Conservation (phyloP, 2,797 vertebrate species). For the Scomberomorus guttatus region DNA sequence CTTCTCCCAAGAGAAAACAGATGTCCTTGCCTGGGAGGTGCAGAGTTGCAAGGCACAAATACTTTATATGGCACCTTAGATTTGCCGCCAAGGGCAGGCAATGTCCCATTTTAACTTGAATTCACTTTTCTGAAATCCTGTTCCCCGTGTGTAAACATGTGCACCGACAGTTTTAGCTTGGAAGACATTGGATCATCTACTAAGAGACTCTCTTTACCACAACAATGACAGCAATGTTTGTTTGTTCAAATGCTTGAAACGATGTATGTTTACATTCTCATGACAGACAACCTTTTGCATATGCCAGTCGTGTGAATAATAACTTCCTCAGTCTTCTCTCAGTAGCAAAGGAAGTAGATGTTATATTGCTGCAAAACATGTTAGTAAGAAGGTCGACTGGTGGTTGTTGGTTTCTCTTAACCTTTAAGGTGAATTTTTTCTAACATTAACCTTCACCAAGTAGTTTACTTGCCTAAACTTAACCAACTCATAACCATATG, state of each 20-base stretch:
- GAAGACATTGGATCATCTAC: not conserved
- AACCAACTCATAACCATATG: not conserved
- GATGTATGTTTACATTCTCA: not conserved
- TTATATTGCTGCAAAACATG: not conserved
- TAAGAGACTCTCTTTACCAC: not conserved
- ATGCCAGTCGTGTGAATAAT: not conserved
- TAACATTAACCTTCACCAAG: not conserved
- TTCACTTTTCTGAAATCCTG: conserved; percentile 41
- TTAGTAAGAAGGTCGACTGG: not conserved
- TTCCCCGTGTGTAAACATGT: conserved; percentile 19
- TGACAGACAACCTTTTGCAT: not conserved
- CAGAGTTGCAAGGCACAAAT: conserved; percentile 45
- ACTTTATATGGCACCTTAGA: conserved; percentile 41
- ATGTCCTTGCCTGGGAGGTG: conserved; percentile 63
- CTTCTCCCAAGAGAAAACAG: conserved; percentile 63
- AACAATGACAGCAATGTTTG: not conserved
- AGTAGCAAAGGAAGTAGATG: not conserved
- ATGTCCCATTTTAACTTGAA: conserved; percentile 51
- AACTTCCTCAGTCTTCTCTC: not conserved
- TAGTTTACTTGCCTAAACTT: not conserved
- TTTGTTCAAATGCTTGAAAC: conserved; percentile 7
- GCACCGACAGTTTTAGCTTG: conserved; percentile 2
- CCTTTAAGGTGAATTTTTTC: not conserved
- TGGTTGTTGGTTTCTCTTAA: not conserved
- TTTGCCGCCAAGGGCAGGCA: conserved; percentile 48